These are phyloP conservation scores for Hemiprocne comata DNA, from an alignment of 2,113 vertebrate genomes.

Conservation along the genomic window DNA sequence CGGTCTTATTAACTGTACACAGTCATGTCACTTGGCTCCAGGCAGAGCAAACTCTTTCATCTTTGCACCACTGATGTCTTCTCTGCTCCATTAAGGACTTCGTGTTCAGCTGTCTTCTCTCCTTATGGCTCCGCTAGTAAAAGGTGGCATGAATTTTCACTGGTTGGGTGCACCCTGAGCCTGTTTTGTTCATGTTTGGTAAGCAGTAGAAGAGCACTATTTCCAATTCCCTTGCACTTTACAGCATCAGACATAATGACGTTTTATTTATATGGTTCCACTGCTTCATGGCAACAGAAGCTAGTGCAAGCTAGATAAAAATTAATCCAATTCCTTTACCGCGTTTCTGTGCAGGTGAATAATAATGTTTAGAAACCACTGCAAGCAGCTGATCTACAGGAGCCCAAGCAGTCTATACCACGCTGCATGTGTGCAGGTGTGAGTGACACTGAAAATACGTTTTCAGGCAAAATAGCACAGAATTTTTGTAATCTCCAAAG, in stretches of 20 bases:
- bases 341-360: not conserved
- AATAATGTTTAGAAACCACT: not conserved
- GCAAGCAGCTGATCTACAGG: not conserved
- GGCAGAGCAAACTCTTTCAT: not conserved
- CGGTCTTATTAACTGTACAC: not conserved
- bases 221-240: not conserved
- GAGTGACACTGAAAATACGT: not conserved
- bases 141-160: not conserved
- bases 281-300: not conserved
- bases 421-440: not conserved
- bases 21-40: not conserved
- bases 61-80: not conserved
- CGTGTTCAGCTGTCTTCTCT: not conserved
- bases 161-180: not conserved
- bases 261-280: not conserved
- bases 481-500: not conserved
- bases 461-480: not conserved
- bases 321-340: not conserved
- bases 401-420: not conserved
- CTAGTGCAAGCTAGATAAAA: not conserved
- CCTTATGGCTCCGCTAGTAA: not conserved
- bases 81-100: not conserved
- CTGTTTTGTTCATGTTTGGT: not conserved
- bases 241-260: not conserved
- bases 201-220: not conserved